Evolutionary conservation across 2,797 vertebrate species (phyloP).

Genomic region (Rallus crepitans): DNA sequence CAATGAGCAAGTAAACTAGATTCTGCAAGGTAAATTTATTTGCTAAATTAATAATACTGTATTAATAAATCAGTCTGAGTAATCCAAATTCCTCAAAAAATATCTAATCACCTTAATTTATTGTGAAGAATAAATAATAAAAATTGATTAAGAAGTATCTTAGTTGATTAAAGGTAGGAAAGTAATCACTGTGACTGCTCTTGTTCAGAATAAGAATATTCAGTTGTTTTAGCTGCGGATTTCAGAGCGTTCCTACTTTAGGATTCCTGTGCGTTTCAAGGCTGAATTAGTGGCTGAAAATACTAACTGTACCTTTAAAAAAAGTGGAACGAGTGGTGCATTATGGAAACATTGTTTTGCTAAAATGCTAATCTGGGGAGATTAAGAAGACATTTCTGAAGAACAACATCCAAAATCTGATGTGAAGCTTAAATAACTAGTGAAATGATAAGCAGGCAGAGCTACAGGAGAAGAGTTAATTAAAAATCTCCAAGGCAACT

Average conservation of each 20-base stretch:
- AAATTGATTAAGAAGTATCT: background rate
- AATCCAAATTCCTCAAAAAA: background rate
- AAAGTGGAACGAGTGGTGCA: background rate
- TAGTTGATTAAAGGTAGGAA: background rate
- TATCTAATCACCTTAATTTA: background rate
- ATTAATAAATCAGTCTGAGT: background rate
- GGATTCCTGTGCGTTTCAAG: background rate
- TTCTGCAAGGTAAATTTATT: background rate
- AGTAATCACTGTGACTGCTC: background rate
- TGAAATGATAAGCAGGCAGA: constrained; percentile 71
- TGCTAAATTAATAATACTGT: background rate
- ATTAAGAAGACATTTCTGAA: constrained; percentile 63
- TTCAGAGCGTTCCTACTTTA: background rate
- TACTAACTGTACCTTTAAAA: constrained; percentile 17
- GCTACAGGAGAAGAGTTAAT: constrained; percentile 76
- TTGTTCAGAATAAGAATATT: background rate
- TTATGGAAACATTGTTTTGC: constrained; percentile 39
- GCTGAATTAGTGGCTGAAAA: background rate
- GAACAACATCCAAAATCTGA: constrained; percentile 73
- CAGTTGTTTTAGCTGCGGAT: background rate
- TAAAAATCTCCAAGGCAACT: constrained; percentile 80
- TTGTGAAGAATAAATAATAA: background rate
- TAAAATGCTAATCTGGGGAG: constrained; percentile 70
- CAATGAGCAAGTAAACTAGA: background rate
- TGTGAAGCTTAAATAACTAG: constrained; percentile 70